These are phyloP conservation scores for Entomobrya multifasciata DNA, from an alignment of 2,888 invertebrate species.

Conservation along the genomic window DNA sequence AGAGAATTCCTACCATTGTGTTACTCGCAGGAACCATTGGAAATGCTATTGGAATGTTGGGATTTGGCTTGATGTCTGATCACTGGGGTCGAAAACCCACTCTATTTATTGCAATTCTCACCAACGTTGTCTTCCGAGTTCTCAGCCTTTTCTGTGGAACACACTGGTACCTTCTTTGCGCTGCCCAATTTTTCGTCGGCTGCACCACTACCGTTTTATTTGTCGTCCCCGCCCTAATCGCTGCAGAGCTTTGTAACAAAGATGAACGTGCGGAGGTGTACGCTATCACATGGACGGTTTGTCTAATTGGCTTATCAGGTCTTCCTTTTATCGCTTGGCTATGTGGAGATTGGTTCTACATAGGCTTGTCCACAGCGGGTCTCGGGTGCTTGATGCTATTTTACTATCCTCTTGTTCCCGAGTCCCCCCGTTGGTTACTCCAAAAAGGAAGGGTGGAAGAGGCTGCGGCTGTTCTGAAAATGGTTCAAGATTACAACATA, in stretches of 20 bases:
- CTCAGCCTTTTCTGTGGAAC: conserved; percentile 68
- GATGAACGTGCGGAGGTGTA: conserved; percentile 67
- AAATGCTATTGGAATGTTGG: conserved; percentile 84
- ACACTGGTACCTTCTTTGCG: conserved; percentile 46
- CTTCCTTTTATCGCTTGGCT: conserved; percentile 80
- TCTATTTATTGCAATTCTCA: conserved; percentile 67
- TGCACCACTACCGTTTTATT: conserved; percentile 70
- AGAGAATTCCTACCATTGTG: conserved; percentile 83
- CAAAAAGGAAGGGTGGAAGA: conserved; percentile 59
- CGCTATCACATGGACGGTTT: conserved; percentile 68
- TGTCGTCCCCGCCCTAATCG: conserved; percentile 68
- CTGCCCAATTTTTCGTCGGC: conserved; percentile 68
- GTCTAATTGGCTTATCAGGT: conserved; percentile 56
- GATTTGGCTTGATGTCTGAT: conserved; percentile 27
- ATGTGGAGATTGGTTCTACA: conserved; percentile 79
- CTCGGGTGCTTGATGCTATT: conserved; percentile 73
- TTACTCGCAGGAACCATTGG: conserved; percentile 84
- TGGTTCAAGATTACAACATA: conserved; percentile 24
- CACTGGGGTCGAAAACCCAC: conserved; percentile 75
- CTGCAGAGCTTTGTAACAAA: conserved; percentile 67
- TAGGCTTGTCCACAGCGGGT: conserved; percentile 79
- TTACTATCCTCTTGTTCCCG: conserved; percentile 77
- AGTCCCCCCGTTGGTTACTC: conserved; percentile 79
- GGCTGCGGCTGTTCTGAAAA: conserved; percentile 42
- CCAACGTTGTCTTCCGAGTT: conserved; percentile 71